These are phyloP conservation scores for Leptinotarsa rubiginosa DNA, from an alignment of 2,888 invertebrate genomes.

Conservation along the genomic window DNA sequence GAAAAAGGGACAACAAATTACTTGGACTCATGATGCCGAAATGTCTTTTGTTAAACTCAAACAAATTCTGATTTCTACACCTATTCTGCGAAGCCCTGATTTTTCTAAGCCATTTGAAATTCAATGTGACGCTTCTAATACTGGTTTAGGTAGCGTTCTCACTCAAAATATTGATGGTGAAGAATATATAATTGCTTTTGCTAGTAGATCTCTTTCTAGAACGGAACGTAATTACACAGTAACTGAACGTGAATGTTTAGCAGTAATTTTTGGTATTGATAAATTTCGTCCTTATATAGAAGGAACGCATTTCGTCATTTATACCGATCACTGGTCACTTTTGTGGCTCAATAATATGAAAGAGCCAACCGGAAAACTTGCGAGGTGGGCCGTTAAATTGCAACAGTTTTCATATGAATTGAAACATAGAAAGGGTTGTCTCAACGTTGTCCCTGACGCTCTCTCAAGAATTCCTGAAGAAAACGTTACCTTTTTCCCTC, in stretches of 20 bases:
- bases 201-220: constrained; percentile 46
- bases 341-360: constrained; percentile 30
- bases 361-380: neutral
- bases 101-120: constrained; percentile 23
- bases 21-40: constrained; percentile 46
- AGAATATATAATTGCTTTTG: constrained; percentile 48
- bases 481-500: neutral
- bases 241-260: constrained; percentile 50
- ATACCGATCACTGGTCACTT: constrained; percentile 51
- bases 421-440: constrained; percentile 13
- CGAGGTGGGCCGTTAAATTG: constrained; percentile 11
- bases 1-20: constrained; percentile 40
- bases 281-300: constrained; percentile 32
- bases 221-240: constrained; percentile 48
- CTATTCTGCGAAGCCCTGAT: constrained; percentile 16
- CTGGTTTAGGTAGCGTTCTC: constrained; percentile 52
- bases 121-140: constrained; percentile 46
- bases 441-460: constrained; percentile 14
- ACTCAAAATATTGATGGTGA: constrained; percentile 32
- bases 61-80: constrained; percentile 23
- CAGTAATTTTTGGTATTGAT: constrained; percentile 47
- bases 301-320: constrained; percentile 42
- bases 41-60: constrained; percentile 47
- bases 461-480: constrained; percentile 2
- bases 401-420: constrained; percentile 19